Percentiles rank a stretch among this genome's conserved stretches.
Evolutionary conservation across 2,113 vertebrate genomes (phyloP).

Genomic region (Rhinoptilus africanus): DNA sequence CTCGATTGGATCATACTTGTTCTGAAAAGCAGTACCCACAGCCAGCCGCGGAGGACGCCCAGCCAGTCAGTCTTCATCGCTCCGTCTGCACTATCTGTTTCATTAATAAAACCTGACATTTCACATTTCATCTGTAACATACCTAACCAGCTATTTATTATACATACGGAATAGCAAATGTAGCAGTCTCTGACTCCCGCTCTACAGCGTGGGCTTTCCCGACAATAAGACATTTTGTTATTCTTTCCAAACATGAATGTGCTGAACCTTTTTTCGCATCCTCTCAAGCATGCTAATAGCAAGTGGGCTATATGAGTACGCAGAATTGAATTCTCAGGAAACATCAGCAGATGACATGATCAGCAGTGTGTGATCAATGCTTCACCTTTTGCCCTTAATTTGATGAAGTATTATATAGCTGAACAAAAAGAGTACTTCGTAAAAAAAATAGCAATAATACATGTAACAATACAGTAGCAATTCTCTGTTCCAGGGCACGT

Average conservation of each 20-base stretch:
- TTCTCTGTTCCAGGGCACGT: not conserved
- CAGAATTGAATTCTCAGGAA: constrained; percentile 71
- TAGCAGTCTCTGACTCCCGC: constrained; percentile 17
- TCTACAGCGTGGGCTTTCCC: constrained; percentile 10
- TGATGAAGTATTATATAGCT: constrained; percentile 76
- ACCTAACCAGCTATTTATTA: constrained; percentile 38
- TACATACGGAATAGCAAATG: constrained; percentile 22
- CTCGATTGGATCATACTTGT: not conserved
- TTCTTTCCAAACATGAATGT: constrained; percentile 67
- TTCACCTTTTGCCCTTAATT: constrained; percentile 75
- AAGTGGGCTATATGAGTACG: constrained; percentile 57
- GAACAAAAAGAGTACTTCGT: not conserved
- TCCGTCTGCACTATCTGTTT: not conserved
- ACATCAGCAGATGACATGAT: constrained; percentile 57
- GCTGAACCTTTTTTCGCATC: constrained; percentile 65
- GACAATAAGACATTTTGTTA: constrained; percentile 60
- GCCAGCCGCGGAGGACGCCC: not conserved
- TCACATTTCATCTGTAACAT: constrained; percentile 42
- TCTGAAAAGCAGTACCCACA: not conserved
- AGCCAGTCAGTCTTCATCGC: constrained; percentile 34
- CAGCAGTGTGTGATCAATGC: constrained; percentile 76
- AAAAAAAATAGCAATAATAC: not conserved
- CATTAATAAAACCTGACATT: constrained; percentile 67
- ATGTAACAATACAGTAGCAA: not conserved
- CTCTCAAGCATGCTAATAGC: constrained; percentile 65